These are phyloP conservation scores for Teleopsis dalmanni DNA, from an alignment of 1,140 invertebrate genomes.

Conservation along the genomic window DNA sequence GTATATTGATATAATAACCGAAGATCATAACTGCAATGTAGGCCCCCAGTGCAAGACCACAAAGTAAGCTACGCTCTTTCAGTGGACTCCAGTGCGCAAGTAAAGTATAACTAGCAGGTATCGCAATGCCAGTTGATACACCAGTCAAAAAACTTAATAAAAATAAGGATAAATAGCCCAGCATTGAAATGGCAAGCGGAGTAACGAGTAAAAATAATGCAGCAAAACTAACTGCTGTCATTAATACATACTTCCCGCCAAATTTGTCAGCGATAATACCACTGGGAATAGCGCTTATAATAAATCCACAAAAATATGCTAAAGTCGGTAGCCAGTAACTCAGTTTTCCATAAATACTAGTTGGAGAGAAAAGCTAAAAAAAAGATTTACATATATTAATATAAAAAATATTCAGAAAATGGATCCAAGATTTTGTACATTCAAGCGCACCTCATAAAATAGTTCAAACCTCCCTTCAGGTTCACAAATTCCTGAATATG, in stretches of 20 bases:
- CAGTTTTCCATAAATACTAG: too few relatives aligned
- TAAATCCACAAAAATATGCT: too few relatives aligned
- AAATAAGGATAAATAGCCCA: conserved; percentile 55
- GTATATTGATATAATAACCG: too few relatives aligned
- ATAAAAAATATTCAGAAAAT: too few relatives aligned
- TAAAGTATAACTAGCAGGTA: conserved; percentile 64
- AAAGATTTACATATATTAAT: too few relatives aligned
- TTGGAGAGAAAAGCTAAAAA: too few relatives aligned
- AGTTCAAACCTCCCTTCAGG: too few relatives aligned
- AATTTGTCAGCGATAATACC: conserved; percentile 67
- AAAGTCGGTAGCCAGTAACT: too few relatives aligned
- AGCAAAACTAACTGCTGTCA: conserved; percentile 57
- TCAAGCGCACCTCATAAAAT: too few relatives aligned
- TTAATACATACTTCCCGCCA: conserved; percentile 55
- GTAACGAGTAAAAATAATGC: conserved; percentile 66
- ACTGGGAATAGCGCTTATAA: conserved; percentile 62
- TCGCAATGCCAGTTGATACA: conserved; percentile 66
- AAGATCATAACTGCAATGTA: too few relatives aligned
- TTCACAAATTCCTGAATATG: too few relatives aligned
- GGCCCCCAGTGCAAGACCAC: conserved; percentile 66
- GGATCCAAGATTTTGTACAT: too few relatives aligned
- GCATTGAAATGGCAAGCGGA: conserved; percentile 52
- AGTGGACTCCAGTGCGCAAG: conserved; percentile 68
- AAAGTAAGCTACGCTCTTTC: conserved; percentile 62
- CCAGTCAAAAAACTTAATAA: conserved; percentile 60